Base-by-base conservation (phyloP, 2,113 vertebrate species). In the Trinectes maculatus region DNA sequence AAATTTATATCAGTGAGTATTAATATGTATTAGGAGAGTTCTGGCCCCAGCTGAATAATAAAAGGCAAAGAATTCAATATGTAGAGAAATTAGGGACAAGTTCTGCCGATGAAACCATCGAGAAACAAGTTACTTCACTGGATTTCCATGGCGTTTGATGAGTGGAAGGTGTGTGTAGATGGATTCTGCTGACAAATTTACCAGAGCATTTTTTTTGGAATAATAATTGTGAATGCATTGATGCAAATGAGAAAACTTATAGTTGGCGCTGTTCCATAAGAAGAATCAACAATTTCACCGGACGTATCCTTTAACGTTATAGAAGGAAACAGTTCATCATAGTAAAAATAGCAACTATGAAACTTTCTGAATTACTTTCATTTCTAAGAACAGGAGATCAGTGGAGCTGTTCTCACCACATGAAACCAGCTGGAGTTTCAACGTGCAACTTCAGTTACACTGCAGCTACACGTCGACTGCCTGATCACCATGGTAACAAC, bases 41-140 rank as follows among this genome's bases (percentile, higher is more conserved):
- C 56, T 68, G 29, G 57, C 39, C 49, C 56, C 16, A 25, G 63
- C 18, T 61, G 6, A 31, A 67, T 29, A 67, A 62, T 22, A 51
- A 33, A 43, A 5, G 0, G 0, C 2, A 54, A 26, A 29, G 1
- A 44, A 26, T 33, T 22, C 6, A 21, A 61, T 37, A 53, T 52
- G 58, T 13, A 24, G 9, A 22, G n/a, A 51, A 42, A 52, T 25
- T 5, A 59, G 3, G 11, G 58, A 43, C 43, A 19, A 44, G n/a
- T 37, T 4, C 16, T 44, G 47, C 5, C 13, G 31, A 12, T 46
- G 25, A 39, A 1, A 5, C 3, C 1, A 5, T 0, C 29, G 25
- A 54, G 31, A 55, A 3, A 22, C 16, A 21, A 28, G 8, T 26
- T 67, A 9, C 57, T 65, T 74, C 64, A 53, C 47, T 64, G 21